Conservation (phyloP, 37 sponge, comb jelly and placozoan species). For the Agelas oroides region DNA sequence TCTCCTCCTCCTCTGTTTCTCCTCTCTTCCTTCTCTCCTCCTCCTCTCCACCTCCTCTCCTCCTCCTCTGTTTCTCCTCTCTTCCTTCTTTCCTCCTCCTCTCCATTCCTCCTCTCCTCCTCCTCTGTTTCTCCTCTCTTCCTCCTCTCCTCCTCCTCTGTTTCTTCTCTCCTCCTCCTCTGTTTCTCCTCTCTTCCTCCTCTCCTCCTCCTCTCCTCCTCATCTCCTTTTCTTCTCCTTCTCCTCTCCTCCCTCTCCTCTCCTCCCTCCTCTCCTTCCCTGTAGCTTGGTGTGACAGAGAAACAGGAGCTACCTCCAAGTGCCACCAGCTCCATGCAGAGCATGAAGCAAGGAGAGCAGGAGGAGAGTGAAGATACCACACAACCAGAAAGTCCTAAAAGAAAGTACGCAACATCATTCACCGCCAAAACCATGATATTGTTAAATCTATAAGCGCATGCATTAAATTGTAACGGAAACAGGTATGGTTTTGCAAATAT, state of each 20-base stretch:
- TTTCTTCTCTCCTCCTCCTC: background rate
- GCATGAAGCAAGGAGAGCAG: constrained; percentile 1
- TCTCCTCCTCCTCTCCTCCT: too few species aligned
- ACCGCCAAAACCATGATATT: too few species aligned
- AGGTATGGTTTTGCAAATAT: background rate
- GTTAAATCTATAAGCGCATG: background rate
- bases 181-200: background rate
- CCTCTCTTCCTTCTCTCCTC: too few species aligned
- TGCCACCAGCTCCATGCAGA: constrained; percentile 20
- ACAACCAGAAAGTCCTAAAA: background rate
- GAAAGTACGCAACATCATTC: constrained; percentile 13
- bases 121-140: too few species aligned
- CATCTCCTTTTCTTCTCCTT: too few species aligned
- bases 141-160: background rate
- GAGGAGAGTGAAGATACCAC: background rate
- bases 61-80: background rate
- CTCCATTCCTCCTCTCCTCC: background rate
- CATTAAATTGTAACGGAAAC: background rate
- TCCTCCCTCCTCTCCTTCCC: background rate
- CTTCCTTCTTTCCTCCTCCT: too few species aligned
- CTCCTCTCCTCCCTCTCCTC: background rate
- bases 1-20: too few species aligned
- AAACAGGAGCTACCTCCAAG: constrained; percentile 38
- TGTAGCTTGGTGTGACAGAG: constrained; percentile 13
- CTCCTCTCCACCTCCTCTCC: too few species aligned